Evolutionary conservation across 2,113 vertebrate species (phyloP).

Genomic region (Entelurus aequoreus): DNA sequence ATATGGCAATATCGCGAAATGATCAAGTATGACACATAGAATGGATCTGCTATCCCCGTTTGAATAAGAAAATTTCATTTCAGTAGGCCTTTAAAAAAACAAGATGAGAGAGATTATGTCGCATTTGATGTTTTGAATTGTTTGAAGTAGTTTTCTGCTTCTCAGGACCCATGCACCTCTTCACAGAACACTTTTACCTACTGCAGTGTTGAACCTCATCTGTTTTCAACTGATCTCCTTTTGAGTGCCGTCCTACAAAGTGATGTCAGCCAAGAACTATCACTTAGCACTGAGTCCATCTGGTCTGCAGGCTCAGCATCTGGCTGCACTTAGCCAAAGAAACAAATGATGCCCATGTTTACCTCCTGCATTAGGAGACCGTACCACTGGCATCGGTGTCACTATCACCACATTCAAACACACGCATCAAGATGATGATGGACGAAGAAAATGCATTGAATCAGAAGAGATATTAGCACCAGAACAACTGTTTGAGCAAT

Average conservation of each 20-base stretch:
- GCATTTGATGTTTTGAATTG: slow-evolving; percentile 11
- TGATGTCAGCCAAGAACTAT: slow-evolving; percentile 70
- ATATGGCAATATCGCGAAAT: too few relatives aligned
- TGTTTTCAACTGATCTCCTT: slow-evolving; percentile 30
- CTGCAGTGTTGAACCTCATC: slow-evolving; percentile 29
- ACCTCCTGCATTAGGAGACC: slow-evolving; percentile 51
- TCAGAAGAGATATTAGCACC: not conserved
- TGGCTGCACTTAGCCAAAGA: slow-evolving; percentile 62
- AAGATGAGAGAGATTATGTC: slow-evolving; percentile 11
- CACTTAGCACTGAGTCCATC: slow-evolving; percentile 59
- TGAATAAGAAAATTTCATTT: too few relatives aligned
- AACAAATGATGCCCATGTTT: slow-evolving; percentile 59
- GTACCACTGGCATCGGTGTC: slow-evolving; percentile 22
- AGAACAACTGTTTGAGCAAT: not conserved
- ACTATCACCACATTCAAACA: slow-evolving; percentile 10
- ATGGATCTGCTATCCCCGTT: too few relatives aligned
- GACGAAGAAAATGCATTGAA: slow-evolving; percentile 14
- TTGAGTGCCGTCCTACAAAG: slow-evolving; percentile 35
- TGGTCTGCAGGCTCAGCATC: slow-evolving; percentile 59
- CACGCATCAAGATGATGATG: slow-evolving; percentile 4
- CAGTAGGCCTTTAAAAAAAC: too few relatives aligned
- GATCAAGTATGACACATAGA: too few relatives aligned
- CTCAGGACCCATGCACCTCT: slow-evolving; percentile 11
- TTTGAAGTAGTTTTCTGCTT: slow-evolving; percentile 12
- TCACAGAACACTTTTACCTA: slow-evolving; percentile 13